Evolutionary conservation across 2,888 invertebrate genomes (phyloP).

Genomic region (Ceratothoa steindachneri): DNA sequence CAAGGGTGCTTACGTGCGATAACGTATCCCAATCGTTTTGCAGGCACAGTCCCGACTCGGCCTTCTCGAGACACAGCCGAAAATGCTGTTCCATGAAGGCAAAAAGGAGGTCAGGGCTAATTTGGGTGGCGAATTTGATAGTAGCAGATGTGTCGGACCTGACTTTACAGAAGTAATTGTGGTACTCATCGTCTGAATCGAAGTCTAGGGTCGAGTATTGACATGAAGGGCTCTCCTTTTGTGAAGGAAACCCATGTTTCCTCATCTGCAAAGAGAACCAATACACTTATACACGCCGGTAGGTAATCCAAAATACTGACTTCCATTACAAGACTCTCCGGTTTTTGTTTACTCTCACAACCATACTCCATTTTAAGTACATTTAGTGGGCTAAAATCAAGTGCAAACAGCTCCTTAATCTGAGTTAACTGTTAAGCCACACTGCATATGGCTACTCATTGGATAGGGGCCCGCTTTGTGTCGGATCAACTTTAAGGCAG

Average conservation of each 20-base stretch:
- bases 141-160: conserved; percentile 28
- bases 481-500: too few species aligned
- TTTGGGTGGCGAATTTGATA: conserved; percentile 62
- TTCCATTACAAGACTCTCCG: too few species aligned
- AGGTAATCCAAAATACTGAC: too few species aligned
- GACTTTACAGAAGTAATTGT: conserved; percentile 69
- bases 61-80: conserved; percentile 61
- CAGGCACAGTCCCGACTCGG: background rate
- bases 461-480: too few species aligned
- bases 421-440: too few species aligned
- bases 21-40: conserved; percentile 76
- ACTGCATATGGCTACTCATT: too few species aligned
- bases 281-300: too few species aligned
- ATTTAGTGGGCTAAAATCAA: too few species aligned
- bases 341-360: too few species aligned
- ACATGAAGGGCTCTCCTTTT: conserved; percentile 53
- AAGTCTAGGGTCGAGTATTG: conserved; percentile 76
- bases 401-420: too few species aligned
- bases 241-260: conserved; percentile 53
- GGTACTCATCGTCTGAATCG: conserved; percentile 86
- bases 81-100: conserved; percentile 79
- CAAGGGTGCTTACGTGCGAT: conserved; percentile 55
- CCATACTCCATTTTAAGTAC: too few species aligned
- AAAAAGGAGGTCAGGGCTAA: conserved; percentile 77
- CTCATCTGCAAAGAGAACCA: conserved; percentile 22